Percentiles rank a stretch among this genome's conserved stretches.
Evolutionary conservation across 2,888 invertebrate genomes (phyloP).

Genomic region (Acanthosepion lycidas): DNA sequence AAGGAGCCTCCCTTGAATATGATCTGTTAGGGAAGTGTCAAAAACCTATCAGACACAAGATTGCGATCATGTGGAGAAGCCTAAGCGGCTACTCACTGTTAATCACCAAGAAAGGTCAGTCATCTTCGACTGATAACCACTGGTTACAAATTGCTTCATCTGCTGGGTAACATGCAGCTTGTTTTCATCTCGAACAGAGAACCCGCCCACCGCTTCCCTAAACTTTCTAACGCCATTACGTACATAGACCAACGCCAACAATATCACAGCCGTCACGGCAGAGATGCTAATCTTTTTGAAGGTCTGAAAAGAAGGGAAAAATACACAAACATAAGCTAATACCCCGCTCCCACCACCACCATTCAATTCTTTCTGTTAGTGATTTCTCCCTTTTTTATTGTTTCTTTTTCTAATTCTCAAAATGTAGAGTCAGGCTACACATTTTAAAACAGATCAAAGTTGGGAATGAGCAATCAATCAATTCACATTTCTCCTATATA

Average conservation of each 20-base stretch:
- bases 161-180: background rate
- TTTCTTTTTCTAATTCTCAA: too few relatives aligned
- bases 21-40: conserved; percentile 12
- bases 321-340: background rate
- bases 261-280: background rate
- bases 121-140: conserved; percentile 33
- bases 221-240: background rate
- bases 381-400: too few relatives aligned
- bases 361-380: too few relatives aligned
- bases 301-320: background rate
- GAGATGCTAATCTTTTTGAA: background rate
- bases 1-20: conserved; percentile 14
- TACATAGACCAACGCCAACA: background rate
- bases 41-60: background rate
- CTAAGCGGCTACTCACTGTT: conserved; percentile 21
- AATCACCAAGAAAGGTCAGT: conserved; percentile 33
- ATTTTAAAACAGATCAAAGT: too few relatives aligned
- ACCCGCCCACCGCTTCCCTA: background rate
- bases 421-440: too few relatives aligned
- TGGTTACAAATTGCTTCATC: background rate
- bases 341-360: too few relatives aligned
- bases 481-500: too few relatives aligned
- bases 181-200: background rate
- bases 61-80: conserved; percentile 20
- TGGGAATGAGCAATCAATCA: too few relatives aligned